Conservation (phyloP, 1,140 invertebrate genomes). For the Neomicropteryx cornuta region DNA sequence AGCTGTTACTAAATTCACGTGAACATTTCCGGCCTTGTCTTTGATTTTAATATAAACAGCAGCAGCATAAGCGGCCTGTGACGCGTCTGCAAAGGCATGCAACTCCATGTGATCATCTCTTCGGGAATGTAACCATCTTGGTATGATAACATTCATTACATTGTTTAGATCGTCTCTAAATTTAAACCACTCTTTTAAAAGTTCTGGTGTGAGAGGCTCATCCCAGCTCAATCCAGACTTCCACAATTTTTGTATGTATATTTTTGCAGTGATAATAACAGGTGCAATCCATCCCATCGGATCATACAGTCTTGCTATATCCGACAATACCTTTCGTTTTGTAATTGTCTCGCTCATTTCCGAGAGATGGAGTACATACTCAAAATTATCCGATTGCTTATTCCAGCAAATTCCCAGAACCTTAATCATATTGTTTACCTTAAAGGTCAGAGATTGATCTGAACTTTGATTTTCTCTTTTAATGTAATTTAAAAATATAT, state of each 20-base stretch:
- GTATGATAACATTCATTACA: slow-evolving; percentile 9
- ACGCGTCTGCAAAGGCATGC: slow-evolving; percentile 20
- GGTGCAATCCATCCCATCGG: slow-evolving; percentile 14
- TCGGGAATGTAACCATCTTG: slow-evolving; percentile 5
- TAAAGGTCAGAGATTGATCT: slow-evolving; percentile 6
- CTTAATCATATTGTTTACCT: slow-evolving; percentile 1
- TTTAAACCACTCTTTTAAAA: slow-evolving; percentile 5
- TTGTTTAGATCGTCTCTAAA: slow-evolving; percentile 1
- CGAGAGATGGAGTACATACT: slow-evolving; percentile 4
- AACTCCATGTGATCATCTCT: slow-evolving; percentile 10
- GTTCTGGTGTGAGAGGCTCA: slow-evolving; percentile 7
- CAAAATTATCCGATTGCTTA: slow-evolving; percentile 4
- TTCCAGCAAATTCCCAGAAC: slow-evolving; percentile 6
- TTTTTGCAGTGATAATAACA: slow-evolving; percentile 13
- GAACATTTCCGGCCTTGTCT: background rate
- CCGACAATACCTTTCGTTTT: slow-evolving; percentile 12
- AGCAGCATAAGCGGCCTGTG: slow-evolving; percentile 17
- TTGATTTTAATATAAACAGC: slow-evolving; percentile 16
- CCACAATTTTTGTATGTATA: slow-evolving; percentile 16
- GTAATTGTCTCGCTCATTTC: background rate
- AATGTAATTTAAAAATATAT: slow-evolving; percentile 10
- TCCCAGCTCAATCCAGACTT: slow-evolving; percentile 12
- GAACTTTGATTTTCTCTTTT: slow-evolving; percentile 5
- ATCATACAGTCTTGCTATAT: slow-evolving; percentile 13
- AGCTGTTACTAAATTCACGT: slow-evolving; percentile 10